Percentiles rank a stretch among this genome's conserved stretches.
These are phyloP conservation scores for Drosophila yooni DNA, from an alignment of 2,888 invertebrate species.

Conservation along the genomic window DNA sequence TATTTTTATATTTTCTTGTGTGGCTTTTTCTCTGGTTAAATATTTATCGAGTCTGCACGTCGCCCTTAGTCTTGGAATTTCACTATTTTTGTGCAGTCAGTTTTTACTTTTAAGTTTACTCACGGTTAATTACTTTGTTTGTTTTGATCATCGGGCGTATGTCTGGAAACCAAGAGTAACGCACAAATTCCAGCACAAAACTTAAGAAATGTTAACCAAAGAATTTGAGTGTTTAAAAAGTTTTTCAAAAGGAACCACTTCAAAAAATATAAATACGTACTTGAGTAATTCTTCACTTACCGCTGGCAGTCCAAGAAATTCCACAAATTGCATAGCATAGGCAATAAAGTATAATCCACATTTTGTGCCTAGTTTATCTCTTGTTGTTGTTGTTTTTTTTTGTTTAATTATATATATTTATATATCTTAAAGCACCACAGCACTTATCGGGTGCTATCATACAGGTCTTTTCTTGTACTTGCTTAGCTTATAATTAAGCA, in stretches of 20 bases:
- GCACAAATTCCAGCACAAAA: constrained; percentile 19
- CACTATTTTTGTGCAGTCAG: constrained; percentile 61
- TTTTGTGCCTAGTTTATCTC: constrained; percentile 37
- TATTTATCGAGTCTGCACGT: constrained; percentile 47
- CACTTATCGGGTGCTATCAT: constrained; percentile 11
- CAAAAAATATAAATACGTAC: not conserved
- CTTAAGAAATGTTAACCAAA: constrained; percentile 4
- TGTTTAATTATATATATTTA: not conserved
- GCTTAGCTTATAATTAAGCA: constrained; percentile 30
- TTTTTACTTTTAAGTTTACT: constrained; percentile 54
- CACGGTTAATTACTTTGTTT: constrained; percentile 76
- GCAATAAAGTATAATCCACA: constrained; percentile 62
- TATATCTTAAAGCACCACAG: constrained; percentile 45
- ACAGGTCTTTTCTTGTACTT: constrained; percentile 33
- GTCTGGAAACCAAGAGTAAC: constrained; percentile 32
- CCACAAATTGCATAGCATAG: constrained; percentile 46
- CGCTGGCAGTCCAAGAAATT: constrained; percentile 45
- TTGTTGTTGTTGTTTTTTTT: constrained; percentile 6
- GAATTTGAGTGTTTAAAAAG: not conserved
- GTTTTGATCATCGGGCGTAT: constrained; percentile 50
- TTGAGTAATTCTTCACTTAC: constrained; percentile 43
- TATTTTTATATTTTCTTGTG: constrained; percentile 9
- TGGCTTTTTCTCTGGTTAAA: constrained; percentile 49
- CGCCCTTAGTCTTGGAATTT: constrained; percentile 68
- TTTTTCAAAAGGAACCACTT: not conserved